Evolutionary conservation across 2,888 invertebrate genomes (phyloP).

Genomic region (Poecilobothrus nobilitatus): DNA sequence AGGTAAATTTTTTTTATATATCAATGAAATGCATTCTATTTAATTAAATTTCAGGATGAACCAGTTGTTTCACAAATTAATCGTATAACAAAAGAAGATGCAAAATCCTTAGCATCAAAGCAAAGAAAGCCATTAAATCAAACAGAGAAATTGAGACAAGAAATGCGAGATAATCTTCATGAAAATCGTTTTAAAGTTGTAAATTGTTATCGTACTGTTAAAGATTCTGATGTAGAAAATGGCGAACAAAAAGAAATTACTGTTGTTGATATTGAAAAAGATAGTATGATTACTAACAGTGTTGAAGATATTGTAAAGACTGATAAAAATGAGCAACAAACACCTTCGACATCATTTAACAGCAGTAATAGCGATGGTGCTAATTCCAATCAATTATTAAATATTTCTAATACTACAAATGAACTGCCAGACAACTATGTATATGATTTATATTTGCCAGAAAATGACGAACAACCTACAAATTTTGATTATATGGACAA

Average conservation of each 20-base stretch:
- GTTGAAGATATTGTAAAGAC: neutral
- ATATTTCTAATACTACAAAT: slow-evolving; percentile 19
- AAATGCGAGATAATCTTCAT: slow-evolving; percentile 44
- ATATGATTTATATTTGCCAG: slow-evolving; percentile 56
- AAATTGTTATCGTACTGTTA: slow-evolving; percentile 48
- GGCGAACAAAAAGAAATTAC: slow-evolving; percentile 38
- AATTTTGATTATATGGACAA: slow-evolving; percentile 40
- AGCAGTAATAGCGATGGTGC: neutral
- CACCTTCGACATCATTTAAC: slow-evolving; percentile 8
- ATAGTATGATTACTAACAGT: neutral
- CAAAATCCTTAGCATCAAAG: slow-evolving; percentile 46
- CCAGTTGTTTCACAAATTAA: slow-evolving; percentile 44
- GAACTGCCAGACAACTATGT: slow-evolving; percentile 46
- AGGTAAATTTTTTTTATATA: slow-evolving; percentile 44
- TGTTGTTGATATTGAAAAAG: slow-evolving; percentile 52
- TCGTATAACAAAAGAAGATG: slow-evolving; percentile 45
- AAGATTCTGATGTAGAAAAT: slow-evolving; percentile 27
- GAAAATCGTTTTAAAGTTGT: slow-evolving; percentile 53
- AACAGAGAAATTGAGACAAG: slow-evolving; percentile 43
- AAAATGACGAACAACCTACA: slow-evolving; percentile 45
- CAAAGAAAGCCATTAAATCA: slow-evolving; percentile 44
- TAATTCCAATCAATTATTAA: neutral
- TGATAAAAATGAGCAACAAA: neutral
- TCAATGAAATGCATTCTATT: neutral
- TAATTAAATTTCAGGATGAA: slow-evolving; percentile 39